Conservation (phyloP, 2,797 vertebrate genomes). For the Muraenolepis orangiensis region DNA sequence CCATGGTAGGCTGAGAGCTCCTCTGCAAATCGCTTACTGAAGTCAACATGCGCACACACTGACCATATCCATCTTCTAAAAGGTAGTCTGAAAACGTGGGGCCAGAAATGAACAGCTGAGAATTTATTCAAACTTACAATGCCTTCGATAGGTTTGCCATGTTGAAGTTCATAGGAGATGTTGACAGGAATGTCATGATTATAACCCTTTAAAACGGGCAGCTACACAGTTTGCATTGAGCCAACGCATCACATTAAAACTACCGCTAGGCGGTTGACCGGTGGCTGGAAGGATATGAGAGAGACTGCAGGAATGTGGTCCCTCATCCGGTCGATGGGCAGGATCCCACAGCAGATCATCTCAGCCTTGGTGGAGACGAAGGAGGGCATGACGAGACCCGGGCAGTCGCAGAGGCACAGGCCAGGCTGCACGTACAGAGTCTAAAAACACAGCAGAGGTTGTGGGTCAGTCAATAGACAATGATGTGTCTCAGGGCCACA, state of each 20-base stretch:
- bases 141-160: neutral
- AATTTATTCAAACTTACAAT: neutral
- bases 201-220: neutral
- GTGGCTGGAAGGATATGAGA: constrained; percentile 85
- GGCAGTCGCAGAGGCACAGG: constrained; percentile 95
- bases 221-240: neutral
- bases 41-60: neutral
- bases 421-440: constrained; percentile 90
- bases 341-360: constrained; percentile 94
- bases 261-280: neutral
- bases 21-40: neutral
- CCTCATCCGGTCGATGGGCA: constrained; percentile 96
- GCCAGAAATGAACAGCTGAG: neutral
- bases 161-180: neutral
- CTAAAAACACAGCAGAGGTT: constrained; percentile 61
- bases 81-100: neutral
- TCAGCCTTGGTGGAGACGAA: constrained; percentile 98
- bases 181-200: neutral
- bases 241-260: neutral
- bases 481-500: neutral
- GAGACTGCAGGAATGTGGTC: constrained; percentile 88
- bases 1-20: neutral
- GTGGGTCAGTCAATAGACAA: neutral
- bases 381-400: constrained; percentile 96
- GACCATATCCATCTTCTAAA: neutral